Percentiles rank a stretch among this genome's conserved stretches.
Evolutionary conservation across 2,797 vertebrate genomes (phyloP).

Genomic region (Enteromius fasciolatus): DNA sequence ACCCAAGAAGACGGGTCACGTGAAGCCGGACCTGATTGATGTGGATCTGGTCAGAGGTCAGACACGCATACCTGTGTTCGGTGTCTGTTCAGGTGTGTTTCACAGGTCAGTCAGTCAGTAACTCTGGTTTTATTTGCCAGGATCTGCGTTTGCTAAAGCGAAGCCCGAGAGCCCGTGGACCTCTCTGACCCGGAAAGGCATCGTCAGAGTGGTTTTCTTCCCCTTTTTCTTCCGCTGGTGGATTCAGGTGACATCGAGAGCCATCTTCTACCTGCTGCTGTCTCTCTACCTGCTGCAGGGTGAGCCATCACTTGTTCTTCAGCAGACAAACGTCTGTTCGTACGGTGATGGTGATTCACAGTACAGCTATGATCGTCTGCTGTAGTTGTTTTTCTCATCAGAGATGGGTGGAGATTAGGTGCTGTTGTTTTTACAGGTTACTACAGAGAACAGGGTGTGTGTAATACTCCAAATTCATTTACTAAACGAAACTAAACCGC

Average conservation of each 20-base stretch:
- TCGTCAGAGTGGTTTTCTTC: slow-evolving; percentile 96
- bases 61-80: slow-evolving; percentile 38
- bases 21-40: slow-evolving; percentile 98
- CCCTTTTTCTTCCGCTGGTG: slow-evolving; percentile 98
- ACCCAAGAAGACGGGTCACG: slow-evolving; percentile 98
- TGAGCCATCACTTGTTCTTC: slow-evolving; percentile 59
- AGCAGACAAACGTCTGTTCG: not conserved
- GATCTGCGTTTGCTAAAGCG: slow-evolving; percentile 97
- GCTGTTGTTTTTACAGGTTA: not conserved
- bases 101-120: not conserved
- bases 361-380: not conserved
- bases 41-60: slow-evolving; percentile 98
- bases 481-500: not conserved
- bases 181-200: slow-evolving; percentile 96
- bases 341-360: not conserved
- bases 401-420: not conserved
- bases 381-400: not conserved
- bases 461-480: not conserved
- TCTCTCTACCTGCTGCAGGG: slow-evolving; percentile 96
- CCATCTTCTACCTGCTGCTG: slow-evolving; percentile 93
- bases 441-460: not conserved
- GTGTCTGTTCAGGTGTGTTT: not conserved
- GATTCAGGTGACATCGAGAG: slow-evolving; percentile 96
- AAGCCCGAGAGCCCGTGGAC: slow-evolving; percentile 99
- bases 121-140: slow-evolving; percentile 66